Evolutionary conservation across 2,888 invertebrate genomes (phyloP), one percentile per base, ranked within the genome.

Genomic region (Drosophila engyochracea): DNA sequence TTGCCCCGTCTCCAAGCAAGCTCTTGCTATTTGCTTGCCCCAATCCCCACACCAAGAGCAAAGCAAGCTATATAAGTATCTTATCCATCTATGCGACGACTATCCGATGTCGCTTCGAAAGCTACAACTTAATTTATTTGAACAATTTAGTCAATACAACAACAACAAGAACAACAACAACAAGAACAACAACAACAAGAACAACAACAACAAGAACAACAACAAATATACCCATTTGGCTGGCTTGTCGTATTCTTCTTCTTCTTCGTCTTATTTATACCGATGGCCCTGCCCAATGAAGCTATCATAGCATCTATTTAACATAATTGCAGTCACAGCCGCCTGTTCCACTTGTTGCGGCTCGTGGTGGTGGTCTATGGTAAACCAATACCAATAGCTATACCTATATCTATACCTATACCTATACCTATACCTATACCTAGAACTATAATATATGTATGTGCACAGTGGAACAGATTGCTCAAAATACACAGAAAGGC

Each of bases 121-220:
- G 89, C 87, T 85, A 89, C 87, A 87, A 85, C 87, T 89, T 87
- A 87, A 87, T 87, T 88, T 86, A 91, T 89, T 91, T 88, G 83
- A 82, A 88, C 91, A 91, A 90, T 91, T 90, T 91, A 85, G 90
- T 82, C 76, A 87, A 89, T 81, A 87, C 80, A 58, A 41, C 31
- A 47, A 47, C 47, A 47, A 14, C 44, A 28, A 28, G 4, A 44
- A 44, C 44, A 41, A 2, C 57, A 22, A 44, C 51, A 80, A 73
- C 76, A 79, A 67, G 55, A 67, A 51, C 76, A 68, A 74, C 76
- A 72, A 76, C 62, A 66, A n/a, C 80, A 58, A 41, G 22, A 47
- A 47, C 47, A 47, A 2, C 57, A 22, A 44, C 51, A 80, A 73
- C 76, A 79, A 67, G 55, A 67, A 51, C 76, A 68, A 74, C 76